Evolutionary conservation across 2,797 vertebrate species (phyloP).

Genomic region (Rhabdomys pumilio): DNA sequence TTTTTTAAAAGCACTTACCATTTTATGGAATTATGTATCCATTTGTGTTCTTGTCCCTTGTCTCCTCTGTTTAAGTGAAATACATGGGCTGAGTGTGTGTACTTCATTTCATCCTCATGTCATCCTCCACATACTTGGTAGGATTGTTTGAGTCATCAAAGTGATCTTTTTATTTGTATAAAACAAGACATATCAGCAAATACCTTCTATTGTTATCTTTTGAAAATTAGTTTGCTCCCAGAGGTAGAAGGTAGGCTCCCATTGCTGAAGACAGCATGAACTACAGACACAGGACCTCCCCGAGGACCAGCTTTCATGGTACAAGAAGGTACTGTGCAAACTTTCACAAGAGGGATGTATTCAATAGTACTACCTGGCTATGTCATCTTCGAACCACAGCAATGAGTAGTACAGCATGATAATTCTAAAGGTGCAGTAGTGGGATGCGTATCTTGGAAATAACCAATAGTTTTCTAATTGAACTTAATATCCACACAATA

Average conservation of each 20-base stretch:
- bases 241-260: neutral
- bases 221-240: neutral
- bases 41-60: neutral
- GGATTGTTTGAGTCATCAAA: neutral
- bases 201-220: neutral
- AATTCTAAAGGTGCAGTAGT: neutral
- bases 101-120: neutral
- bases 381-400: neutral
- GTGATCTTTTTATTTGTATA: neutral
- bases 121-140: rapidly evolving
- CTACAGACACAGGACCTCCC: neutral
- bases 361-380: neutral
- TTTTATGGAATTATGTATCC: neutral
- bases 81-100: neutral
- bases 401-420: no score
- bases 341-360: neutral
- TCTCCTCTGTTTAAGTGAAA: conserved; percentile 28
- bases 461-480: neutral
- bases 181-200: neutral
- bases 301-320: neutral
- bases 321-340: neutral
- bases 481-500: neutral
- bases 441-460: no score
- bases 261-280: neutral
- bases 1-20: neutral